Percentiles rank a stretch among this genome's conserved stretches.
Conservation (phyloP, 2,113 vertebrate species). For the Alectura lathami region DNA sequence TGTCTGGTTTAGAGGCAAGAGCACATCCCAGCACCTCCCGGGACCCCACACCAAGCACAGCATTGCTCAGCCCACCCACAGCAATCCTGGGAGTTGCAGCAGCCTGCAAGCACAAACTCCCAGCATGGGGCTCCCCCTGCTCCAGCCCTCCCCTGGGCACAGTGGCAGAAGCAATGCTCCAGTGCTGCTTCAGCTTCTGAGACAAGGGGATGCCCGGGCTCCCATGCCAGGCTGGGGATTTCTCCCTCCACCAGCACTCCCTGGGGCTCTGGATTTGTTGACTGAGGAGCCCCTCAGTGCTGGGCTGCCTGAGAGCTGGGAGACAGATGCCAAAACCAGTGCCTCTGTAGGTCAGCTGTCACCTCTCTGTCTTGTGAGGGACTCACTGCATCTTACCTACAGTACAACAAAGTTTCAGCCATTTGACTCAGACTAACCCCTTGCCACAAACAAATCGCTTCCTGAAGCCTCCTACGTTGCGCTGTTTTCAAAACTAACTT, state of each 20-base stretch:
- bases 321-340: not conserved
- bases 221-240: not conserved
- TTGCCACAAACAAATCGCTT: not conserved
- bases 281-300: not conserved
- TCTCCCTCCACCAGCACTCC: fast-evolving
- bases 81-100: not conserved
- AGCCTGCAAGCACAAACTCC: fast-evolving
- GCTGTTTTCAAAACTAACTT: not conserved
- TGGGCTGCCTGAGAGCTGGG: not conserved
- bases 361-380: not conserved
- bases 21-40: not conserved
- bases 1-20: not conserved
- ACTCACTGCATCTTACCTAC: not conserved
- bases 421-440: not conserved
- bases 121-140: fast-evolving
- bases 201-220: not conserved
- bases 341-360: not conserved
- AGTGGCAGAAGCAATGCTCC: not conserved
- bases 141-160: not conserved
- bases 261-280: not conserved
- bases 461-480: not conserved
- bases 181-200: not conserved
- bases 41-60: not conserved
- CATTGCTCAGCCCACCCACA: not conserved
- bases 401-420: not conserved